Percentiles rank a stretch among this genome's conserved stretches.
phyloP scores from a whole-genome alignment of 2,797 vertebrate genomes.

The Tapirus indicus region DNA sequence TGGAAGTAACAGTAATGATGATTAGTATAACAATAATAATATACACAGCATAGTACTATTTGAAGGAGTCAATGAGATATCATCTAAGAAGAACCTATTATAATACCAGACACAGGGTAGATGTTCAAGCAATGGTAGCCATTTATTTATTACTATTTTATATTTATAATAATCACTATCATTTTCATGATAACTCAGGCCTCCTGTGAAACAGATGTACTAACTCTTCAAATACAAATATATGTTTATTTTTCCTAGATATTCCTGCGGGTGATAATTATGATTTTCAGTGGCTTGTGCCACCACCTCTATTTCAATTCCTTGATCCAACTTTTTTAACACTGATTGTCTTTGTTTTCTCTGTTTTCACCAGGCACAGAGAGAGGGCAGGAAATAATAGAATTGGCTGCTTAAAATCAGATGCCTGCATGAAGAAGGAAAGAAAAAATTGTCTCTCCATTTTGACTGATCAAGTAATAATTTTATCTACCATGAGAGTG shows the following conservation, averaged over 20 bases:
- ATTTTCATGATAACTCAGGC: slow-evolving; percentile 58
- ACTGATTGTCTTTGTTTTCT: slow-evolving; percentile 49
- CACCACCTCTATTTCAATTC: slow-evolving; percentile 40
- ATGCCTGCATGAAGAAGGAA: background rate
- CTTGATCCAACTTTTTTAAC: slow-evolving; percentile 42
- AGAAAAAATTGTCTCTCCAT: slow-evolving; percentile 85
- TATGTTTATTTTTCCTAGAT: slow-evolving; percentile 57
- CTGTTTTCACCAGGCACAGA: slow-evolving; percentile 36
- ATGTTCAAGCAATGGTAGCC: slow-evolving; percentile 20
- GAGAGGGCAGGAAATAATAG: background rate
- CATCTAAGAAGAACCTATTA: background rate
- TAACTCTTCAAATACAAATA: slow-evolving; percentile 57
- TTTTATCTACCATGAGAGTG: slow-evolving; percentile 87
- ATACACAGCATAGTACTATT: background rate
- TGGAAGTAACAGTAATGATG: slow-evolving; percentile 27
- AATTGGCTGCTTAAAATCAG: slow-evolving; percentile 55
- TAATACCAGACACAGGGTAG: background rate
- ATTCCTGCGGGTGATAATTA: slow-evolving; percentile 47
- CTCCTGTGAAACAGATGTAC: slow-evolving; percentile 55
- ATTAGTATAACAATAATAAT: background rate
- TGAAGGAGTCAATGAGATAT: slow-evolving; percentile 17
- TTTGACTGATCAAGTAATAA: slow-evolving; percentile 88
- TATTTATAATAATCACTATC: slow-evolving; percentile 39
- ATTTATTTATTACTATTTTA: slow-evolving; percentile 14
- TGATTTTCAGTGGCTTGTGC: slow-evolving; percentile 24